Conservation (phyloP, 2,888 invertebrate genomes). For the Labia minor region DNA sequence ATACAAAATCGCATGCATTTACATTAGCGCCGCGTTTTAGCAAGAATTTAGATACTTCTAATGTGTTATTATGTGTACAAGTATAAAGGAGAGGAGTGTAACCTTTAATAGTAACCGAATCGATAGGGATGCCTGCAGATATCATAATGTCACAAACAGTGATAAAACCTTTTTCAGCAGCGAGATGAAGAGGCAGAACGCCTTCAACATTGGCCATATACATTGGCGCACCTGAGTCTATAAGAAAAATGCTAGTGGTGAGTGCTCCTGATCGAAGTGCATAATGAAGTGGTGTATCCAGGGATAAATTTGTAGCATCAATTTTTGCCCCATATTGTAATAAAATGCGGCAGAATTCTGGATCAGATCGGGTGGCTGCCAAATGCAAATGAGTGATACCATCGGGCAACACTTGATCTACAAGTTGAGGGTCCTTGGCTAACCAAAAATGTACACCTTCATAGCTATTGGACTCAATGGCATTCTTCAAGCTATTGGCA, state of each 20-base stretch:
- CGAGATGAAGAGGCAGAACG: background rate
- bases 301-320: background rate
- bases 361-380: background rate
- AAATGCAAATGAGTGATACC: background rate
- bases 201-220: background rate
- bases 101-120: background rate
- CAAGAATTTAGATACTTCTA: background rate
- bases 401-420: background rate
- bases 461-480: background rate
- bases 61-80: background rate
- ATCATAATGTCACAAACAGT: background rate
- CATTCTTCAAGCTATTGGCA: background rate
- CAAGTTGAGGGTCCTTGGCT: background rate
- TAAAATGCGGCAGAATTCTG: background rate
- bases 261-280: background rate
- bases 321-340: background rate
- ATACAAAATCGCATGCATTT: background rate
- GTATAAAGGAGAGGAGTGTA: background rate
- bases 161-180: background rate
- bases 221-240: background rate
- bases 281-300: background rate
- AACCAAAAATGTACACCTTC: background rate
- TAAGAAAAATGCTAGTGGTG: conserved; percentile 5
- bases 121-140: background rate
- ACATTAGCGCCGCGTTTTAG: background rate